phyloP scores from a whole-genome alignment of 2,888 invertebrate genomes.

The Rhodophaea formosa region DNA sequence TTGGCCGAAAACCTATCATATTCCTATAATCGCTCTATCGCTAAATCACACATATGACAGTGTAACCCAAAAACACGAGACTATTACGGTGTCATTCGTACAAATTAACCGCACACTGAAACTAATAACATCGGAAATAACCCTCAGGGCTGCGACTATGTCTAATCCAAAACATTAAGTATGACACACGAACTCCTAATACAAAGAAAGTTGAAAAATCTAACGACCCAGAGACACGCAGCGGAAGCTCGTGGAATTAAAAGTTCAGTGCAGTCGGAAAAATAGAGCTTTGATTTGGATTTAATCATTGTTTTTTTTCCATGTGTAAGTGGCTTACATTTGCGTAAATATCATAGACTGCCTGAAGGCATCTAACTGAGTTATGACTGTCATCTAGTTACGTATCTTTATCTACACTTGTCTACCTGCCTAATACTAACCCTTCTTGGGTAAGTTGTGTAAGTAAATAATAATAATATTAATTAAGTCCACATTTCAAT shows the following conservation, averaged over 20 bases:
- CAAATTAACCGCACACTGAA: constrained; percentile 11
- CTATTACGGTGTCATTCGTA: not conserved
- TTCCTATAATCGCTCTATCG: no score
- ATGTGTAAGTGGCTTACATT: no score
- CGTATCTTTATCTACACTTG: no score
- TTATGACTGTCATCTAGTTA: no score
- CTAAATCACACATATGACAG: no score
- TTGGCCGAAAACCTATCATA: no score
- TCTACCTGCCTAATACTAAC: no score
- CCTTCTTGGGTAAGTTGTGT: no score
- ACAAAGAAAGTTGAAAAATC: constrained; percentile 59
- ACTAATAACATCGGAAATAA: constrained; percentile 20
- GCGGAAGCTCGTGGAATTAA: constrained; percentile 76
- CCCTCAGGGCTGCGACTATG: constrained; percentile 38
- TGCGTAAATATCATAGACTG: no score
- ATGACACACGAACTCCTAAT: constrained; percentile 69
- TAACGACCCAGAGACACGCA: constrained; percentile 76
- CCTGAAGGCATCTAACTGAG: no score
- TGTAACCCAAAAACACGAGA: not conserved
- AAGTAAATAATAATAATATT: no score
- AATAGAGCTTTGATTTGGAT: constrained; percentile 60
- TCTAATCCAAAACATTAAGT: constrained; percentile 68
- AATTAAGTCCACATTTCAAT: no score
- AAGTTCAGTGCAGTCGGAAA: constrained; percentile 78
- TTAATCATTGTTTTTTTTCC: constrained; percentile 3